Percentiles rank a stretch among this genome's conserved stretches.
phyloP scores from a whole-genome alignment of 2,888 invertebrate genomes.

The Deilephila porcellus region DNA sequence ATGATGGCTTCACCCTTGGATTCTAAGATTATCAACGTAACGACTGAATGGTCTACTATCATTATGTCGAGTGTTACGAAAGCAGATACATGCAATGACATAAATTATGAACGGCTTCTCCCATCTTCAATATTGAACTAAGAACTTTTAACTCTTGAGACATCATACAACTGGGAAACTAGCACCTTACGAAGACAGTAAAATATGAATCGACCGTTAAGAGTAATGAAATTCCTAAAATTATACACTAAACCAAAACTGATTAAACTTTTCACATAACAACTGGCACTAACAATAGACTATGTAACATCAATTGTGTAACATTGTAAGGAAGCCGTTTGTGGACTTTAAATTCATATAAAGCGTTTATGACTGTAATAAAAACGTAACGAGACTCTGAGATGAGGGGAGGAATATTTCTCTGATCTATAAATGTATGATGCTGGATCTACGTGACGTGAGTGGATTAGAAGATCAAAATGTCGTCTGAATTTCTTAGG shows the following conservation, averaged over 20 bases:
- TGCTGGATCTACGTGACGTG: not conserved
- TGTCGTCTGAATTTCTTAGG: no score
- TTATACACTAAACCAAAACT: conserved; percentile 2
- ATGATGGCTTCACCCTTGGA: no score
- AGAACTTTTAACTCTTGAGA: no score
- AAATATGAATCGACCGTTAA: not conserved
- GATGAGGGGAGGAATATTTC: conserved; percentile 28
- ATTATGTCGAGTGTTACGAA: no score
- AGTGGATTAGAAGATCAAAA: no score
- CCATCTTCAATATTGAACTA: no score
- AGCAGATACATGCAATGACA: no score
- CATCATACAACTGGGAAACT: no score
- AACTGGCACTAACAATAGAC: conserved; percentile 4
- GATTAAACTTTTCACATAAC: not conserved
- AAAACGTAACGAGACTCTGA: conserved; percentile 42
- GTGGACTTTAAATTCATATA: conserved; percentile 35
- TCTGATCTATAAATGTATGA: conserved; percentile 12
- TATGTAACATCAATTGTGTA: conserved; percentile 17
- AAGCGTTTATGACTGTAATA: conserved; percentile 47
- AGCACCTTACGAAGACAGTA: not conserved
- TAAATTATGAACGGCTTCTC: no score
- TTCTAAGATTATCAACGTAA: no score
- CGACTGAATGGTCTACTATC: no score
- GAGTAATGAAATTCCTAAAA: conserved; percentile 2
- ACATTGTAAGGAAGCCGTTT: conserved; percentile 32